These are phyloP conservation scores for Coelopa pilipes DNA, from an alignment of 2,888 invertebrate species.

Conservation along the genomic window DNA sequence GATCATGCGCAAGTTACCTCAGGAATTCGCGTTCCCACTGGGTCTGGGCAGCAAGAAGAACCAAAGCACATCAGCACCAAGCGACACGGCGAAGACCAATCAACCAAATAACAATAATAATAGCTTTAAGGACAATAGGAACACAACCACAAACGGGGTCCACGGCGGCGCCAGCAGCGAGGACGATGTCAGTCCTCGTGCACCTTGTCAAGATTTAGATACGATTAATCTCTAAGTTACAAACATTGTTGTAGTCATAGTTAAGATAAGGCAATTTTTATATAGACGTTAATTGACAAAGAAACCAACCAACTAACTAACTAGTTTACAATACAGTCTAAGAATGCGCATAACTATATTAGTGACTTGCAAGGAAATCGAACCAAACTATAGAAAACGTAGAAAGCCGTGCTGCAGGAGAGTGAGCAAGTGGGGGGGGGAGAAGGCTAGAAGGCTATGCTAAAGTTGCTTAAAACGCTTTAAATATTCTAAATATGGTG, in stretches of 20 bases:
- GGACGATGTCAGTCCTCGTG: conserved; percentile 68
- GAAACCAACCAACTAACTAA: conserved; percentile 47
- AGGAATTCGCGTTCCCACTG: conserved; percentile 81
- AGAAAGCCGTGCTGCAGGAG: conserved; percentile 33
- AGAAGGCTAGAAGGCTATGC: too few species aligned
- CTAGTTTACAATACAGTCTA: conserved; percentile 17
- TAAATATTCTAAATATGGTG: conserved; percentile 24
- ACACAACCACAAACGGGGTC: conserved; percentile 56
- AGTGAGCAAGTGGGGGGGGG: too few species aligned
- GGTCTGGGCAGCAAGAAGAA: conserved; percentile 68
- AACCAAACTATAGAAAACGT: conserved; percentile 24
- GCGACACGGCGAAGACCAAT: conserved; percentile 46
- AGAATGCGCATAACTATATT: conserved; percentile 14
- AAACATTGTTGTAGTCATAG: conserved; percentile 21
- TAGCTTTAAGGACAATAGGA: conserved; percentile 51
- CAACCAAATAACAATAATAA: conserved; percentile 43
- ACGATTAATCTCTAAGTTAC: conserved; percentile 74
- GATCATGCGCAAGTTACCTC: conserved; percentile 89
- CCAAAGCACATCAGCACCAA: conserved; percentile 45
- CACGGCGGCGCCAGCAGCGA: conserved; percentile 46
- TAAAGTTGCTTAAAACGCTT: background rate
- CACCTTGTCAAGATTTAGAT: conserved; percentile 79
- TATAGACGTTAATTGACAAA: conserved; percentile 11
- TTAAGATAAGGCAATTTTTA: conserved; percentile 30
- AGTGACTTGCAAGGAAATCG: conserved; percentile 6